Evolutionary conservation across 2,113 vertebrate genomes (phyloP).

Genomic region (Salvelinus alpinus): DNA sequence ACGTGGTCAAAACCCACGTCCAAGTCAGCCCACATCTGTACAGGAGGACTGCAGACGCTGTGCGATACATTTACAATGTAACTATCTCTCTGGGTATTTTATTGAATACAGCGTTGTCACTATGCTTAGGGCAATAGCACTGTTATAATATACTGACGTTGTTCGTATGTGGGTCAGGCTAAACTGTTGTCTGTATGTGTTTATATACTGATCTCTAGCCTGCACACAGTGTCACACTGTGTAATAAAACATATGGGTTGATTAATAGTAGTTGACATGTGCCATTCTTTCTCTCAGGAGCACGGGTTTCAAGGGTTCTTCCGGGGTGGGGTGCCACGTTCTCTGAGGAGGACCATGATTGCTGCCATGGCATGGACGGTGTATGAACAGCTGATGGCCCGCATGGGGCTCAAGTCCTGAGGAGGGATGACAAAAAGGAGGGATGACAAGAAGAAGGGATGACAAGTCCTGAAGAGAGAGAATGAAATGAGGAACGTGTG

Average conservation of each 20-base stretch:
- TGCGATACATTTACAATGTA: conserved; percentile 29
- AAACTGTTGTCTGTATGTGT: background rate
- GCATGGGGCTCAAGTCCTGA: conserved; percentile 83
- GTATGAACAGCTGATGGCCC: conserved; percentile 95
- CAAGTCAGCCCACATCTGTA: conserved; percentile 81
- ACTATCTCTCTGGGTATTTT: conserved; percentile 11
- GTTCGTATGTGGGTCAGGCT: too few relatives aligned
- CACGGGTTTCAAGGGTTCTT: conserved; percentile 87
- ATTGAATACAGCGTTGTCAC: too few relatives aligned
- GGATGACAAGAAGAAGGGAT: conserved; percentile 67
- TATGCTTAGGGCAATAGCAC: too few relatives aligned
- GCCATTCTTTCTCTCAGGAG: conserved; percentile 65
- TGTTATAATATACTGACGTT: too few relatives aligned
- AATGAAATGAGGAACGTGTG: background rate
- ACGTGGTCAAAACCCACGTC: conserved; percentile 92
- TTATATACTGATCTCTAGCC: background rate
- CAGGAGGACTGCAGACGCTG: conserved; percentile 70
- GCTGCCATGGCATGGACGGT: conserved; percentile 96
- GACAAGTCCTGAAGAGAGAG: conserved; percentile 65
- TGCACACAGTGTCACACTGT: background rate
- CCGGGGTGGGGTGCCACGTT: conserved; percentile 79
- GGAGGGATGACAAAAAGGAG: conserved; percentile 52
- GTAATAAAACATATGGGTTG: background rate
- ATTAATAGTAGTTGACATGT: background rate
- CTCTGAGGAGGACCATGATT: conserved; percentile 84